Conservation (phyloP, 2,888 invertebrate species). For the Disparrhopalites patrizii region DNA sequence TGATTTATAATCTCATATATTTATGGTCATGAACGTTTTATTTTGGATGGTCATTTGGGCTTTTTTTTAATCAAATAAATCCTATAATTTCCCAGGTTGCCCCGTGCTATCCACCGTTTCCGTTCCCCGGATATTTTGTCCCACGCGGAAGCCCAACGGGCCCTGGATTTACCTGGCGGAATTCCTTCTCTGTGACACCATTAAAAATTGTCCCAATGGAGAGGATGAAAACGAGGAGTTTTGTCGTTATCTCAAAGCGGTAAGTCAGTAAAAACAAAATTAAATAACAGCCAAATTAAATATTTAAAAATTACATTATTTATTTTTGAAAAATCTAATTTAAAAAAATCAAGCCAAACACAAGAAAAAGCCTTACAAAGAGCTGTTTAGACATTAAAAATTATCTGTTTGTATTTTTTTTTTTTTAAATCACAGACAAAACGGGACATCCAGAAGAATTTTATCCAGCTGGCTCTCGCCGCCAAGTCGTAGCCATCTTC, state of each 20-base stretch:
- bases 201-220: constrained; percentile 4
- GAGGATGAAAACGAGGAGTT: not conserved
- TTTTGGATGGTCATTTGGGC: too few relatives aligned
- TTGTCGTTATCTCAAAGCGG: too few relatives aligned
- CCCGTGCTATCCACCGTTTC: not conserved
- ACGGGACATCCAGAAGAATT: too few relatives aligned
- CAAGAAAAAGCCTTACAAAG: not conserved
- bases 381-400: not conserved
- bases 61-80: too few relatives aligned
- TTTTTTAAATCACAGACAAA: not conserved
- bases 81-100: not conserved
- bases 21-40: not conserved
- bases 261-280: too few relatives aligned
- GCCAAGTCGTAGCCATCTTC: too few relatives aligned
- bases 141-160: not conserved
- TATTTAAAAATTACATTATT: not conserved
- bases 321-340: not conserved
- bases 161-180: not conserved
- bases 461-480: too few relatives aligned
- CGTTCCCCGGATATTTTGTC: not conserved
- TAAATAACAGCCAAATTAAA: not conserved
- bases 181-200: not conserved
- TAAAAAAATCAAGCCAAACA: not conserved
- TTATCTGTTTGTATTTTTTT: not conserved
- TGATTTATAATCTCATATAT: not conserved